Conservation (phyloP, 2,797 vertebrate species). For the Pantherophis alleghaniensis region DNA sequence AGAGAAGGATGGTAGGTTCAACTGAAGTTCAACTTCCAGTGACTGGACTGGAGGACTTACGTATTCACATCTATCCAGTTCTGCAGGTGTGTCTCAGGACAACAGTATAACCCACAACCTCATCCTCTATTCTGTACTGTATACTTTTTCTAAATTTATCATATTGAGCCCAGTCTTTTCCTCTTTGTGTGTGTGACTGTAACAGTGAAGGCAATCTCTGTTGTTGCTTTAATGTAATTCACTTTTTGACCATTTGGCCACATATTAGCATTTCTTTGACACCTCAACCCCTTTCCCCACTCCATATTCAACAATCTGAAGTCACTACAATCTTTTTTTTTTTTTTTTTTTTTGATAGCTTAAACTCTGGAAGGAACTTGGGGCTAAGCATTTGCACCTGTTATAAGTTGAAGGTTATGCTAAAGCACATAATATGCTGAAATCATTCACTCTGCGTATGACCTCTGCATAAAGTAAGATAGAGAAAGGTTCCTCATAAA, state of each 20-base stretch:
- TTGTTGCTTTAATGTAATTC: constrained; percentile 46
- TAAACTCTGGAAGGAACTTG: constrained; percentile 49
- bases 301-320: constrained; percentile 57
- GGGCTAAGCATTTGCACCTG: constrained; percentile 32
- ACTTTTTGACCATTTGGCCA: constrained; percentile 58
- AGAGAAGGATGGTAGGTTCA: not conserved
- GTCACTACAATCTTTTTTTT: constrained; percentile 39
- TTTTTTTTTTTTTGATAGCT: constrained; percentile 13
- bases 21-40: not conserved
- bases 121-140: constrained; percentile 2
- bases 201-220: constrained; percentile 23
- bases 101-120: not conserved
- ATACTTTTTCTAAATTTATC: constrained; percentile 13
- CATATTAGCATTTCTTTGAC: constrained; percentile 61
- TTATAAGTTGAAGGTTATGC: constrained; percentile 54
- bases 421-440: constrained; percentile 50
- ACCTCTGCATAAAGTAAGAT: constrained; percentile 44
- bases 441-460: constrained; percentile 52
- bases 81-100: constrained; percentile 28
- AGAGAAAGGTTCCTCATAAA: constrained; percentile 48
- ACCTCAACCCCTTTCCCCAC: constrained; percentile 50
- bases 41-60: not conserved
- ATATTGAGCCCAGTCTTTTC: constrained; percentile 17
- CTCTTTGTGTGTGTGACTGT: not conserved
- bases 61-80: constrained; percentile 24